These are phyloP conservation scores for Sciurus vulgaris DNA, from an alignment of 2,797 vertebrate species.

Conservation along the genomic window DNA sequence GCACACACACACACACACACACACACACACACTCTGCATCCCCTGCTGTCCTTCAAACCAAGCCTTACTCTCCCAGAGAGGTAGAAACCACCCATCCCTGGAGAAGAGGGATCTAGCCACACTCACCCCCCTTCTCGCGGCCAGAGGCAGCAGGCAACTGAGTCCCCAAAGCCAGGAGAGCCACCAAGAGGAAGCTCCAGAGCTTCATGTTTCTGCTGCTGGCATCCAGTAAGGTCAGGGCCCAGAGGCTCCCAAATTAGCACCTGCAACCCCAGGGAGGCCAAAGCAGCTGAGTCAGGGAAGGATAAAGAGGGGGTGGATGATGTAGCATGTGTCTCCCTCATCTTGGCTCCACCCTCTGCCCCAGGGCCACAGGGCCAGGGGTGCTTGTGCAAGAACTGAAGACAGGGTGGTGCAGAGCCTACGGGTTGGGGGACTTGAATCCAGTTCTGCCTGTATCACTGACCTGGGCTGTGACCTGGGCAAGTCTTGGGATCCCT, in stretches of 20 bases:
- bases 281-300: constrained; percentile 49
- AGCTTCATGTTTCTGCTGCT: constrained; percentile 72
- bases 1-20: background rate
- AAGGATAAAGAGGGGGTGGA: constrained; percentile 2
- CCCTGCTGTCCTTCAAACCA: background rate
- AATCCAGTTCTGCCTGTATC: constrained; percentile 5
- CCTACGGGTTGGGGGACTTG: background rate
- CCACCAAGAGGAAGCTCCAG: constrained; percentile 63
- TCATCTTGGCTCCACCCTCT: constrained; percentile 9
- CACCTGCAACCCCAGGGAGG: background rate
- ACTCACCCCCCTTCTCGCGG: constrained; percentile 78
- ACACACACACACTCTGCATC: background rate
- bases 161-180: constrained; percentile 72
- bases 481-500: background rate
- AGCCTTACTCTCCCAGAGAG: background rate
- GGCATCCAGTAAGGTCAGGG: background rate
- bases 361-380: background rate
- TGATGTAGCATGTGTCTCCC: background rate
- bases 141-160: constrained; percentile 49
- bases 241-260: constrained; percentile 37
- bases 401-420: background rate
- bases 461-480: background rate
- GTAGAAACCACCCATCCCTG: background rate
- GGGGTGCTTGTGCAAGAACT: constrained; percentile 37
- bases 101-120: background rate